Percentiles rank a stretch among this genome's conserved stretches.
Conservation (phyloP, 2,888 invertebrate genomes). For the Sturmia bella region DNA sequence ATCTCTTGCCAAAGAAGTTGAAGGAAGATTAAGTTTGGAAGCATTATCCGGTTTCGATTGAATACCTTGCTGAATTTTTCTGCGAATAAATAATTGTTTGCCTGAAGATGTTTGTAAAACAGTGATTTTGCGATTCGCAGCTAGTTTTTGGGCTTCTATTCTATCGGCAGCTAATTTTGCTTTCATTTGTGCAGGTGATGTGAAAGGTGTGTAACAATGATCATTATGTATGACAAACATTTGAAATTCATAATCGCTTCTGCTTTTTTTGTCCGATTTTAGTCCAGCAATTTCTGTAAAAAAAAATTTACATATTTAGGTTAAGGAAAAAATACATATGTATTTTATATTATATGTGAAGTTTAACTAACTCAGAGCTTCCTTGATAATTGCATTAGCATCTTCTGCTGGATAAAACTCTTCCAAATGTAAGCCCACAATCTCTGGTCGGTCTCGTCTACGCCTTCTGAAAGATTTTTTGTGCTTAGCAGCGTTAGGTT, state of each 20-base stretch:
- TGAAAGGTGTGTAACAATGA: conserved; percentile 90
- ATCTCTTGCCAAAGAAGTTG: conserved; percentile 23
- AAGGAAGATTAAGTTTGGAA: conserved; percentile 19
- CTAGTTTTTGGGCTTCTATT: conserved; percentile 73
- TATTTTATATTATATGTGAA: background rate
- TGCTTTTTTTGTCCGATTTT: conserved; percentile 77
- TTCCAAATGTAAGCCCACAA: conserved; percentile 86
- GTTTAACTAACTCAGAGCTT: conserved; percentile 80
- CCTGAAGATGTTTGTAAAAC: conserved; percentile 63
- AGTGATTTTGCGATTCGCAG: conserved; percentile 74
- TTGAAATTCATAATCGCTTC: conserved; percentile 79
- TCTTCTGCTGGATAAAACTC: conserved; percentile 85
- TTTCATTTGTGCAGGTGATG: conserved; percentile 84
- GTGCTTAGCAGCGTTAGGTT: conserved; percentile 56
- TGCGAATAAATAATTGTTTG: conserved; percentile 50
- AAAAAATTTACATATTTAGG: conserved; percentile 9
- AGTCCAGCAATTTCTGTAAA: conserved; percentile 78
- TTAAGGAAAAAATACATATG: background rate
- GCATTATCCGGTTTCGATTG: conserved; percentile 33
- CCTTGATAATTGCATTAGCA: conserved; percentile 81
- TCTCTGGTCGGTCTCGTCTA: conserved; percentile 81
- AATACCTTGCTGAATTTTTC: conserved; percentile 34
- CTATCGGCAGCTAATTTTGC: conserved; percentile 75
- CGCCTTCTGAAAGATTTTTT: conserved; percentile 53
- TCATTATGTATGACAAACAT: conserved; percentile 86